Conservation (phyloP, 2,797 vertebrate species). For the Gephyroberyx darwinii region DNA sequence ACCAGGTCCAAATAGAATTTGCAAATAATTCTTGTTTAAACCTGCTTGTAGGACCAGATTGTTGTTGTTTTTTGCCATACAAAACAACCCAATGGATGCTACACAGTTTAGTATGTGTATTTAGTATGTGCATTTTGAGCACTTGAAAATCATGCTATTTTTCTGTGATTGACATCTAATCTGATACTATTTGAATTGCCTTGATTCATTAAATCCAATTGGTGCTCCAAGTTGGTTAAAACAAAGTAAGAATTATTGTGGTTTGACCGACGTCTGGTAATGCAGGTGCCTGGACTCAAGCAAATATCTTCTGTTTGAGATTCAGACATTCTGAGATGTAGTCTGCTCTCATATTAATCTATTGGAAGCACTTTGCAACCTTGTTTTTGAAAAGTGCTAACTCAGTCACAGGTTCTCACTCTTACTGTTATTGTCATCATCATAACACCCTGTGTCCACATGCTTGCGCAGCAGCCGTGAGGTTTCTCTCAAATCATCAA, state of each 20-base stretch:
- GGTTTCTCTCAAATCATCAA: slow-evolving; percentile 12
- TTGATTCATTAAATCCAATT: too few relatives aligned
- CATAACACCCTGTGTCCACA: background rate
- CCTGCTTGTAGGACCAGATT: background rate
- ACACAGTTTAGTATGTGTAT: background rate
- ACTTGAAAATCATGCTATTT: background rate
- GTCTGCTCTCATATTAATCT: too few relatives aligned
- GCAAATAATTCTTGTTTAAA: background rate
- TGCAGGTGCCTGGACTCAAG: too few relatives aligned
- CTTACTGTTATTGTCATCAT: background rate
- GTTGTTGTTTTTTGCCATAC: too few relatives aligned
- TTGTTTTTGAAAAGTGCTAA: too few relatives aligned
- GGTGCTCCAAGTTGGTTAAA: too few relatives aligned
- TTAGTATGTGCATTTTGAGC: background rate
- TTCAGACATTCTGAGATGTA: too few relatives aligned
- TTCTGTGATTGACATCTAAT: background rate
- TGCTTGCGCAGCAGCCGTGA: slow-evolving; percentile 10
- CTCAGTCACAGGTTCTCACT: too few relatives aligned
- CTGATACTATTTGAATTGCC: background rate
- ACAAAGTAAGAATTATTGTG: too few relatives aligned
- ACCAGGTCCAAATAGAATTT: background rate
- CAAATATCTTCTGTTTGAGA: too few relatives aligned
- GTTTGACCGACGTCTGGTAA: too few relatives aligned
- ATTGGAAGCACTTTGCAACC: too few relatives aligned
- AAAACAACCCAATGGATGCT: background rate